A percentile compares a stretch with the other conserved stretches of the same genome.
These are phyloP conservation scores for Ernsta delagoae DNA, from an alignment of 2,888 invertebrate genomes.

Conservation along the genomic window DNA sequence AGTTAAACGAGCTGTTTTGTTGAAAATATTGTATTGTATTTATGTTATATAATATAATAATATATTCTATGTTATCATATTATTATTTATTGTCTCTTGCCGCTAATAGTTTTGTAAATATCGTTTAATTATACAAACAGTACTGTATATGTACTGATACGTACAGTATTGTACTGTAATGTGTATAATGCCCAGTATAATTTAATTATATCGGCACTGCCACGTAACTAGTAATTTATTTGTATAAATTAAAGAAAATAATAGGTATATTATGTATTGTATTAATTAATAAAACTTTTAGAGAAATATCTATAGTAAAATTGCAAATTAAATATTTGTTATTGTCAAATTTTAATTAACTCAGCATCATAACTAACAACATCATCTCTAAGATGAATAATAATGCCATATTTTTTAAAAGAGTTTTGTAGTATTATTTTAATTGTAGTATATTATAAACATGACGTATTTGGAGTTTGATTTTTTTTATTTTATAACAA, in stretches of 20 bases:
- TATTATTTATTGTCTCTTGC: constrained; percentile 24
- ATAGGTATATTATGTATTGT: neutral
- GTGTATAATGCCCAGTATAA: constrained; percentile 39
- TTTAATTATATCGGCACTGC: constrained; percentile 70
- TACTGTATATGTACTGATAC: too few relatives aligned
- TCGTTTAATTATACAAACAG: constrained; percentile 5
- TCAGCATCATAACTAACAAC: too few relatives aligned
- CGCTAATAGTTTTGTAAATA: constrained; percentile 10
- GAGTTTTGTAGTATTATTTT: too few relatives aligned
- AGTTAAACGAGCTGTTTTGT: constrained; percentile 44
- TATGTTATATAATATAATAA: too few relatives aligned
- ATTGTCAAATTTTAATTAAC: neutral
- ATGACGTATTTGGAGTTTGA: too few relatives aligned
- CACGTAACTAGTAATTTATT: constrained; percentile 47
- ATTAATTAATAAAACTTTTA: neutral
- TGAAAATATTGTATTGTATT: neutral
- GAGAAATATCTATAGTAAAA: neutral
- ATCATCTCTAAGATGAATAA: too few relatives aligned
- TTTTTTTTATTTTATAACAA: neutral
- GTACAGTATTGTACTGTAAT: neutral
- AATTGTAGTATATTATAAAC: too few relatives aligned
- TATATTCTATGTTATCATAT: too few relatives aligned
- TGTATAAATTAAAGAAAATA: neutral
- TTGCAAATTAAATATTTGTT: neutral
- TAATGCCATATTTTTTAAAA: too few relatives aligned